Base-by-base conservation (phyloP, 1,140 invertebrate species). In the Platyura marginata region DNA sequence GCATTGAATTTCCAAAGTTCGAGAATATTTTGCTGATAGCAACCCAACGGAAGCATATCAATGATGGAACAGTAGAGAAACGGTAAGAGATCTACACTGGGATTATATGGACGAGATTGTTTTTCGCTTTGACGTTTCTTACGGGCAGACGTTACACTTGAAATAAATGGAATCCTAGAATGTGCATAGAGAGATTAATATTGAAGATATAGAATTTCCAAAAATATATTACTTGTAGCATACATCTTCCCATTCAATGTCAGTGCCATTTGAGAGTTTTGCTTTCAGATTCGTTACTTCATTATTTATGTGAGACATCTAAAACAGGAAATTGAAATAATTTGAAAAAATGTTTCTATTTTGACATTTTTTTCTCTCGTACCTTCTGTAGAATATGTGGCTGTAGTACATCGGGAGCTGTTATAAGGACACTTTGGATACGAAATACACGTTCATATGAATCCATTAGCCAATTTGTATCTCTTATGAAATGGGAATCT, bases 1-100 rank as follows among this genome's bases (percentile, higher is more conserved):
- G 57, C 54, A 54, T 78, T 63, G 52, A 68, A 79, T 21, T 71
- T 64, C 78, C 78, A 85, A 45, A 85, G 61, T 52, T 83, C 78
- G 37, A 80, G 56, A 46, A 83, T 65, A 60, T 73, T 81, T 46
- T 66, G 59, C 44, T 75, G 53, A 34, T 74, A 64, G 51, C 81
- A 85, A 29, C 63, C 66, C 39, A 56, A 60, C 32, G 68, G 62
- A 46, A 79, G 65, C 38, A 49, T 68, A 43, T 72, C 59, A 15
- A 75, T 47, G 44, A 77, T 57, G 39, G 53, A 49, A 54, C 76
- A 79, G 51, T 77, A 79, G 34, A 72, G 48, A 2, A 64, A 53
- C 40, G 61, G 50, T 45, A 64, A 57, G 0, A 69, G 49, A 54
- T 67, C 64, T 22, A 76, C 50, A 23, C 64, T 66, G 21, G 71